Base-by-base conservation (phyloP, 2,888 invertebrate species). In the Conops quadrifasciatus region DNA sequence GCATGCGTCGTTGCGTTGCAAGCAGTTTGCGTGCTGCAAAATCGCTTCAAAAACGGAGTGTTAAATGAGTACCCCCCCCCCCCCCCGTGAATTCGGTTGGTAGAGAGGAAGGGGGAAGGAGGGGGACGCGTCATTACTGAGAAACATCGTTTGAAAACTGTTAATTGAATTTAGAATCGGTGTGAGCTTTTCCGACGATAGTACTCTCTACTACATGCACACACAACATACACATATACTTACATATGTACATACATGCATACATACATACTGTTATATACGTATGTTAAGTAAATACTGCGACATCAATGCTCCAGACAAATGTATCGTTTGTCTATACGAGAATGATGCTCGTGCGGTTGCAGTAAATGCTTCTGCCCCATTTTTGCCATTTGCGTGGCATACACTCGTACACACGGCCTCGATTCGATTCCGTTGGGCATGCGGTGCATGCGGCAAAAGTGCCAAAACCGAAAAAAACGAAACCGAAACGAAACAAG, bases 371-470 rank as follows among this genome's bases (percentile, higher is more conserved):
- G 28, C 24, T 51, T 58, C 28, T 62, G 68, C n/a, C 68, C 68
- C 68, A 68, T 36, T 30, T 62, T 36, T 36, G 62, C 36, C 19
- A n/a, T n/a, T n/a, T n/a, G 19, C 16, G 68, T 49, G 62, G 60
- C 60, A 68, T 60, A 68, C n/a, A n/a, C n/a, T n/a, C n/a, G n/a
- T 28, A 68, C 68, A 68, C 30, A 60, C 62, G 68, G 51, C 68
- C 68, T 60, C 62, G 62, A 62, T 68, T 47, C 68, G 9, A 24
- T 56, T 51, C 24, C 58, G 60, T 24, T 16, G n/a, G n/a, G 49
- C 62, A 51, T 53, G 15, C 9, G 24, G 2, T 36, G 68, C 68
- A 68, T 30, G 68, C 68, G 30, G 62, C 62, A 30, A 36, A 60
- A 49, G 49, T 15, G 64, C 64, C 24, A 49, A 47, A 36, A 59